Conservation (phyloP, 37 sponge, comb jelly and placozoan species). For the Halichondria panicea region DNA sequence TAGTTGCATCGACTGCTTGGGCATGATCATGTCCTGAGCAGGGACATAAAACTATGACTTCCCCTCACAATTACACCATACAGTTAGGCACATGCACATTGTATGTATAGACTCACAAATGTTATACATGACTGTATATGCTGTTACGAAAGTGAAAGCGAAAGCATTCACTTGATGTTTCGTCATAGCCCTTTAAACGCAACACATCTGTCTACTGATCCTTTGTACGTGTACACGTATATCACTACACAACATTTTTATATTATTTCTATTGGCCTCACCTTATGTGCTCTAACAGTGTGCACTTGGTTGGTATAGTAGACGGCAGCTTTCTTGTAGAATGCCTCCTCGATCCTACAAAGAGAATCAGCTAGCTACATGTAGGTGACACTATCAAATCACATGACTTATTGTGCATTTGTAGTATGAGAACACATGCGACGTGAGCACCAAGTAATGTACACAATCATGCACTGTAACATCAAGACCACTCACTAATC, state of each 20-base stretch:
- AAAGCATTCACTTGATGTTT: neutral
- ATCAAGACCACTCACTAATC: too few relatives aligned
- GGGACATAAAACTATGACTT: neutral
- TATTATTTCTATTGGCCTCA: neutral
- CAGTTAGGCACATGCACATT: neutral
- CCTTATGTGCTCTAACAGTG: constrained; percentile 72
- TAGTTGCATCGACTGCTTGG: constrained; percentile 37
- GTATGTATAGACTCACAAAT: neutral
- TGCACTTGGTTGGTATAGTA: constrained; percentile 82
- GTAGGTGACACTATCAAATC: neutral
- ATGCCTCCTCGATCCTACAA: constrained; percentile 74
- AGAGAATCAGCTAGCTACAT: too few relatives aligned
- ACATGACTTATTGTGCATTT: neutral
- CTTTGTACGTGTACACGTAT: neutral
- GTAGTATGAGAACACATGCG: neutral
- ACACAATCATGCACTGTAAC: too few relatives aligned
- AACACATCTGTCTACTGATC: too few relatives aligned
- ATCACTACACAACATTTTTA: neutral
- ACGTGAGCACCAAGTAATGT: too few relatives aligned
- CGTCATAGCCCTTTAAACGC: neutral
- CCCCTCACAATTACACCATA: neutral
- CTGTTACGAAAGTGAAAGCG: neutral
- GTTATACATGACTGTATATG: neutral
- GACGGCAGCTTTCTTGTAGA: constrained; percentile 59
- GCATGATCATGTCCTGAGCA: constrained; percentile 38